Base-by-base conservation (phyloP, 2,888 invertebrate species). In the Temnothorax unifasciatus region DNA sequence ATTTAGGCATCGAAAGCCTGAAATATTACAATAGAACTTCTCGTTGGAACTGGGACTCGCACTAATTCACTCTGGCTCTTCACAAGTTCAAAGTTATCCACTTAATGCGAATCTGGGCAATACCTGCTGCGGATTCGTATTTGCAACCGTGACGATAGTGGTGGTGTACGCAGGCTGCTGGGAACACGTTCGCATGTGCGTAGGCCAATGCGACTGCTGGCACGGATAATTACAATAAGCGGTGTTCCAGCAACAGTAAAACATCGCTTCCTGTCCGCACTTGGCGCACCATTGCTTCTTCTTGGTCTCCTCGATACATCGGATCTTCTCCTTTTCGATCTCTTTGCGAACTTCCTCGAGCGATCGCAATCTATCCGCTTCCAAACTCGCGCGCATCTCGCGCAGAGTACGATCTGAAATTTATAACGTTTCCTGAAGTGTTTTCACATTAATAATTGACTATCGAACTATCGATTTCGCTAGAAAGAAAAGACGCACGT, bases 171-270 rank as follows among this genome's bases (percentile, higher is more conserved):
- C 86, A 4, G 90, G 85, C 68, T 92, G 88, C 87, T 96, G 96
- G 1, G 96, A 96, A 92, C 97, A 97, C 61, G 95, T 95, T 79
- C 95, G 93, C 96, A 96, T 97, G 94, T 99, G 99, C 11, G 96
- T 95, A 0, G 97, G 95, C 99, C 99, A 99, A 95, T 99, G 98
- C 89, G 97, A 96, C 92, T 97, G 97, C 95, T 99, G 99, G 92
- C 99, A 99, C 2, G 97, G 96, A 94, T 97, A 97, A 95, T 98
- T 97, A 95, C 99, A 99, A 95, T 99, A 99, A 76, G 98, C 97
- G 0, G 99, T 99, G 95, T 99, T 99, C 99, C 99, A 99, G 93
- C 99, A 99, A 93, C 99, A 99, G 95, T 98, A 98, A 95, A 98
- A 98, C 91, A 97, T 97, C 0, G 99, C 98, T 95, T 99, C 99